phyloP scores from a whole-genome alignment of 2,888 invertebrate species.

The Tromatobia lineatoria region DNA sequence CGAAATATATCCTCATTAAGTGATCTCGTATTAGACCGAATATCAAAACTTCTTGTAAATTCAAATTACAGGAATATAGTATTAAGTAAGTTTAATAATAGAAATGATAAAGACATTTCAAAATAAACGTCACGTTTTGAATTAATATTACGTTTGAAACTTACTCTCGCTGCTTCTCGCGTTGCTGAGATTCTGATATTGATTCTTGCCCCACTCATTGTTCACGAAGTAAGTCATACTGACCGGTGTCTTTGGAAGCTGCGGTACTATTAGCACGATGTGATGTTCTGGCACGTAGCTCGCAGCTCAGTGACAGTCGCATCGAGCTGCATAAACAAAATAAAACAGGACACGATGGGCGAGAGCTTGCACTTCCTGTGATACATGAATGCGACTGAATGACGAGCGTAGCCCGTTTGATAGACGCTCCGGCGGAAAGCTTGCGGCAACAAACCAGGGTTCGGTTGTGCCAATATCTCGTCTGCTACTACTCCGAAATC shows the following conservation, averaged over 20 bases:
- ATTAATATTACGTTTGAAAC: constrained; percentile 34
- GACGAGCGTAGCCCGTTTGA: background rate
- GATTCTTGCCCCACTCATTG: constrained; percentile 74
- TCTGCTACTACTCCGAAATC: background rate
- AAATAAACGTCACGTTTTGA: constrained; percentile 7
- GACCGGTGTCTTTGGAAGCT: background rate
- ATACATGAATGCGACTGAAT: constrained; percentile 10
- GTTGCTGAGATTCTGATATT: constrained; percentile 73
- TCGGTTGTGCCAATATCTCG: background rate
- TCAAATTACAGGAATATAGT: background rate
- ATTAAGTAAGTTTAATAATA: background rate
- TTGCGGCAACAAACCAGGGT: background rate
- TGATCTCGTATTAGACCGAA: background rate
- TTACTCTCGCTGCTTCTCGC: constrained; percentile 62
- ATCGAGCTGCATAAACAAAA: constrained; percentile 34
- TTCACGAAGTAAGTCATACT: constrained; percentile 74
- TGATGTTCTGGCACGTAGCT: constrained; percentile 4
- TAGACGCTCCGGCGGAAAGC: background rate
- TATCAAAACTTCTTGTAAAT: background rate
- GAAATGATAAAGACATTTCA: background rate
- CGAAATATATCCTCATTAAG: background rate
- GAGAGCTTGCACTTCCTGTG: constrained; percentile 8
- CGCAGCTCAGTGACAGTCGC: constrained; percentile 12
- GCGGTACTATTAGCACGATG: background rate
- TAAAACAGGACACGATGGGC: constrained; percentile 7